Evolutionary conservation across 2,888 invertebrate species (phyloP), one percentile per base, ranked within the genome.

Genomic region (Peribatodes rhomboidaria): DNA sequence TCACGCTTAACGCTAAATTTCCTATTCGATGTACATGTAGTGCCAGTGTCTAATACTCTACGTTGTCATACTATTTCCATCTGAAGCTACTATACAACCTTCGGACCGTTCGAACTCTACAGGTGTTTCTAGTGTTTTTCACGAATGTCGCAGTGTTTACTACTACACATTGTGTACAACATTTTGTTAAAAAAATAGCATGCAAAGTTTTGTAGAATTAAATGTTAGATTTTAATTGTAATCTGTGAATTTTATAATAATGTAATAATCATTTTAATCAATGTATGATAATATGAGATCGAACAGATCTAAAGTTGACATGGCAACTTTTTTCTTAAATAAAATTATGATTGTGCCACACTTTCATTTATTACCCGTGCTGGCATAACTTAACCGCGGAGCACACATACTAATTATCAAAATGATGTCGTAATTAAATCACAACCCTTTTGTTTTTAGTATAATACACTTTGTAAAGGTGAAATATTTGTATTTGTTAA

Each of bases 1-100:
- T 80, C 68, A 82, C 83, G 90, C 90, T 91, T 90, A 73, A 72
- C 73, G 88, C 89, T 87, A 81, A 83, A 81, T 81, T 82, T 75
- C 83, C 71, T 83, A 77, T 82, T 84, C 69, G 79, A 81, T 87
- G 88, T 88, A 86, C 83, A 85, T 82, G 87, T 89, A 89, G 87
- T 85, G 77, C 76, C 52, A 79, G 80, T 88, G 81, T 84, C 79
- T 49, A 62, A 33, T 66, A 61, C 42, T 63, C 20, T 46, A 47
- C 53, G 55, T 74, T 78, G 75, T 72, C 76, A 69, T 76, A 65
- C 75, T 75, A 67, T 74, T 69, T 77, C 63, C 75, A 78, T 81
- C 78, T 72, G 79, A 80, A 81, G 78, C 72, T 68, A 68, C 27
- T 69, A 81, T 71, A 80, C 71, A 73, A 75, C 69, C 81, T 86